phyloP scores from a whole-genome alignment of 2,888 invertebrate genomes.

The Eremobia ochroleuca region DNA sequence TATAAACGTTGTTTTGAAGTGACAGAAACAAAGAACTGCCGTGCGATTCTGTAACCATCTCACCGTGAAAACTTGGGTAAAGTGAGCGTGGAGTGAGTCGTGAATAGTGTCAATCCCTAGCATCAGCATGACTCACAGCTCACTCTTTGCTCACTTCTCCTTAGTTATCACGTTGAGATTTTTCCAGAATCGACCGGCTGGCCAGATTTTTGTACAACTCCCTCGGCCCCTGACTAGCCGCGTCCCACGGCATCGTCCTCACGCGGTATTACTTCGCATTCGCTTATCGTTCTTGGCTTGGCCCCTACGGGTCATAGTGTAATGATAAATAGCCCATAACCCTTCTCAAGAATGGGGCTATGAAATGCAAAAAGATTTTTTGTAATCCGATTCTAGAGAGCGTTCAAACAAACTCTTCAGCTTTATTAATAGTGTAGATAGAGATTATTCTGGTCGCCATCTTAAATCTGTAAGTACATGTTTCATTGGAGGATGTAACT shows the following conservation, averaged over 20 bases:
- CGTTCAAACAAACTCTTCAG: background rate
- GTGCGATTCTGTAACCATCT: no score
- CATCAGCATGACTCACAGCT: no score
- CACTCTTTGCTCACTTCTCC: no score
- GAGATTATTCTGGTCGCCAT: slow-evolving; percentile 29
- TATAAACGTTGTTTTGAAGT: no score
- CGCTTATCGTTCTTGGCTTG: background rate
- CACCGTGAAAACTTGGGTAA: no score
- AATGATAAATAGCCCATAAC: no score
- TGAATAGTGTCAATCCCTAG: no score
- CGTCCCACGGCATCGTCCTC: background rate
- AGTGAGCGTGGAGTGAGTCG: no score
- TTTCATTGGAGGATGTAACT: slow-evolving; percentile 13
- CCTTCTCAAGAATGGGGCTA: background rate
- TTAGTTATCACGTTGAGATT: no score
- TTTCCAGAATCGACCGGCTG: no score
- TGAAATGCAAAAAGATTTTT: background rate
- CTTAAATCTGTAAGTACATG: slow-evolving; percentile 17
- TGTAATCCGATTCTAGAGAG: background rate
- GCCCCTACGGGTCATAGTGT: background rate
- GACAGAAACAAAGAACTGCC: no score
- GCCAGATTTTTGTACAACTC: background rate
- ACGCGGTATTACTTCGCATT: background rate
- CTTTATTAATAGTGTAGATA: background rate
- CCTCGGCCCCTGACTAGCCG: no score